These are phyloP conservation scores for Achlya flavicornis DNA, from an alignment of 2,888 invertebrate species.

Conservation along the genomic window DNA sequence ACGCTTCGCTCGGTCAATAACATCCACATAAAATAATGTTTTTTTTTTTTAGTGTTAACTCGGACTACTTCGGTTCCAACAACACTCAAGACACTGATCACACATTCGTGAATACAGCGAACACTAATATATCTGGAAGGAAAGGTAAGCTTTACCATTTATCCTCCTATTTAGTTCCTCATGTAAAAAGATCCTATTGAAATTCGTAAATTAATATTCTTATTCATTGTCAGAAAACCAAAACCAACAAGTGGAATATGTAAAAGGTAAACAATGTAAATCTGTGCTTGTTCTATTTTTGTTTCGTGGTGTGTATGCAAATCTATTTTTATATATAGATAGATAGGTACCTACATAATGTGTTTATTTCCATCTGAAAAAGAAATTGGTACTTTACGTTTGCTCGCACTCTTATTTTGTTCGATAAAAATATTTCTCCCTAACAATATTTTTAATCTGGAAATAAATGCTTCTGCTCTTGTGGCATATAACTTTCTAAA, in stretches of 20 bases:
- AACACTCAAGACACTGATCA: conserved; percentile 74
- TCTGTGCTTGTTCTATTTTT: conserved; percentile 4
- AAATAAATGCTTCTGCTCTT: too few relatives aligned
- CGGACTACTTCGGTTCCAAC: conserved; percentile 69
- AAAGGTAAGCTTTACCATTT: conserved; percentile 56
- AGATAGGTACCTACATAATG: too few relatives aligned
- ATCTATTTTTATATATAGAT: neutral
- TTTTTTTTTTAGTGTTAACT: conserved; percentile 58
- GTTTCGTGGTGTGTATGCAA: neutral
- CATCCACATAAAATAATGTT: neutral
- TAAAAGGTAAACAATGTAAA: conserved; percentile 26
- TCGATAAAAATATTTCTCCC: neutral
- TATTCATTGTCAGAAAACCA: conserved; percentile 6
- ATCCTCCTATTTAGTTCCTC: neutral
- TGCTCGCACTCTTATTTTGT: neutral
- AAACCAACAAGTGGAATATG: conserved; percentile 19
- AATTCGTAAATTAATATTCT: neutral
- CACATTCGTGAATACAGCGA: conserved; percentile 69
- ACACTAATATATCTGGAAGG: conserved; percentile 64
- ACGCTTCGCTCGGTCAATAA: neutral
- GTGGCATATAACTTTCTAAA: too few relatives aligned
- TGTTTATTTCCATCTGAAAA: neutral
- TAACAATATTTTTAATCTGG: too few relatives aligned
- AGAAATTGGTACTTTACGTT: neutral
- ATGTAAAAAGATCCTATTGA: neutral